Evolutionary conservation across 37 sponge, comb jelly and placozoan species (phyloP).

Genomic region (Corticium candelabrum): DNA sequence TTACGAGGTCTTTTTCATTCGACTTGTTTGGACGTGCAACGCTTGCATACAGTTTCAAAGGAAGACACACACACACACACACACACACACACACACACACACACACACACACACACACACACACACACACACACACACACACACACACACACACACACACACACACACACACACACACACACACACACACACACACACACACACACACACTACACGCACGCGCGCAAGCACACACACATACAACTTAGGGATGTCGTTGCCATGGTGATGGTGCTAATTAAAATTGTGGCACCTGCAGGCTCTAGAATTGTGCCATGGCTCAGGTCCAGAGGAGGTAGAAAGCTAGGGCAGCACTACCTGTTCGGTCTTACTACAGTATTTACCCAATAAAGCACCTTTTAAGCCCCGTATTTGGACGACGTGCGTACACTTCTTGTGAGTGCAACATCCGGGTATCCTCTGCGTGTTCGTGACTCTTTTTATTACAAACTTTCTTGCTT

Average conservation of each 20-base stretch:
- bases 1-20: neutral
- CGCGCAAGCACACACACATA: neutral
- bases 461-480: no score
- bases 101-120: constrained; percentile 11
- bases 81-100: constrained; percentile 12
- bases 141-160: neutral
- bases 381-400: no score
- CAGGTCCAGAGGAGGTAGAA: no score
- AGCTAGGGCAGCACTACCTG: no score
- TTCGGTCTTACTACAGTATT: no score
- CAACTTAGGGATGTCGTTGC: neutral
- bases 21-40: neutral
- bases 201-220: neutral
- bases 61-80: neutral
- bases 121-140: neutral
- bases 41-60: neutral
- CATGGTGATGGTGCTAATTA: no score
- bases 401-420: no score
- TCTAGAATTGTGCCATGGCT: no score
- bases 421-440: no score
- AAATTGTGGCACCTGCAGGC: no score
- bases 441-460: no score
- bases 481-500: no score
- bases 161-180: neutral
- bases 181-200: neutral